Evolutionary conservation across 2,797 vertebrate genomes (phyloP), one percentile per base, ranked within the genome.

Genomic region (Octomys mimax): DNA sequence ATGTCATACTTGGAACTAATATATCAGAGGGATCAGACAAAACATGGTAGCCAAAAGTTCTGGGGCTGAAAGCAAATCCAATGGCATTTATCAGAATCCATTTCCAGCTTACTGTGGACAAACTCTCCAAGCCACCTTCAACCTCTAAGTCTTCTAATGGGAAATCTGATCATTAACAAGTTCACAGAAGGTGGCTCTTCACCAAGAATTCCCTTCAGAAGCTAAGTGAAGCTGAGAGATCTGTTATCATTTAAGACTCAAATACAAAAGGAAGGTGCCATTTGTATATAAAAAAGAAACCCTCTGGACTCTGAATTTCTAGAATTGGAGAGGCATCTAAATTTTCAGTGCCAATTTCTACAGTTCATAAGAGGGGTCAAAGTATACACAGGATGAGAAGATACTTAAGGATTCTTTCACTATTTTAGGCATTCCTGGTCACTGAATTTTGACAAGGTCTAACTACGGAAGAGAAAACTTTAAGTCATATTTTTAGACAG

Each of bases 1-100:
- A 96, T 95, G 39, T 82, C 86, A 95, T 28, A 31, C 33, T 89
- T 87, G 66, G 84, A 86, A 93, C 66, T 91, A 71, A 94, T 39
- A 77, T 39, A 87, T 90, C 52, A 86, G n/a, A 79, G n/a, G 9
- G 31, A 78, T 82, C 66, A 61, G 66, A 95, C 42, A 92, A 96
- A 96, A 97, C 0, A 1, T 94, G 94, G 83, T 91, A 89, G 68
- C 82, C 88, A 93, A 79, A 66, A 80, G 64, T 78, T 92, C 42
- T 21, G 42, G 8, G 10, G 79, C 28, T 82, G 31, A 92, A 92
- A 59, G 54, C 66, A 71, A 31, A 18, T 54, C 62, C 73, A 31
- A 33, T n/a, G 2, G 36, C 83, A 49, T 85, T 91, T 95, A 75
- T 89, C 80, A 97, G 95, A 96, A 89, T 95, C 68, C 28, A 66